Evolutionary conservation across 2,888 invertebrate genomes (phyloP), one percentile per base, ranked within the genome.

Genomic region (Scaptomyza polygonia): DNA sequence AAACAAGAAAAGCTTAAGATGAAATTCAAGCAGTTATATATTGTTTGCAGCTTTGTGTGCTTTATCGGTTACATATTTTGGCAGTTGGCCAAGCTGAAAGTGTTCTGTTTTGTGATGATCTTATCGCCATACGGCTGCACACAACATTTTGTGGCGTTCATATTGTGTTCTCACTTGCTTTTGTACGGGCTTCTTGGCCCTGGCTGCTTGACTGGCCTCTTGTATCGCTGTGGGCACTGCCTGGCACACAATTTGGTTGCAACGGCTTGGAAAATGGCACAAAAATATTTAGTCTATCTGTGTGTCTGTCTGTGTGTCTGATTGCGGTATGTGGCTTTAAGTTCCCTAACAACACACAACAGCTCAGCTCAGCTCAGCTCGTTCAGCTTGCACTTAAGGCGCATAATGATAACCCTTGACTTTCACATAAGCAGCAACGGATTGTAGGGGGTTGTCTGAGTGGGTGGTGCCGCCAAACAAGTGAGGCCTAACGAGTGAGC

Each of bases 381-480:
- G 21, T 42, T 42, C 34, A 55, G 58, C 29, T 39, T 39, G 43
- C 66, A 69, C 74, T 81, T 62, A 51, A 53, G 66, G 54, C 79
- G 63, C 79, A 87, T 87, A 81, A 85, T 87, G 81, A 85, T 87
- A 87, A 78, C 88, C 79, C 87, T 87, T 87, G 79, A 87, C 71
- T 85, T 71, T 71, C 79, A 62, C 75, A 69, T 74, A 74, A 67
- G 68, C 81, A 63, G 47, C 54, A 49, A 57, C 40, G 30, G 36
- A 44, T 36, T 9, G 16, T 4, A 14, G 9, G 16, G 11, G 14
- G 5, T 25, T 44, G 44, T 16, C 16, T 45, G 44, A 18, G 9
- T n/a, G n/a, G 30, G 11, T 39, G 9, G 30, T 29, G 48, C 44
- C 43, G 32, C 57, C 70, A 57, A 77, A 87, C 87, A 80, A 80